Evolutionary conservation across 2,113 vertebrate genomes (phyloP).

Genomic region (Mirza zaza): DNA sequence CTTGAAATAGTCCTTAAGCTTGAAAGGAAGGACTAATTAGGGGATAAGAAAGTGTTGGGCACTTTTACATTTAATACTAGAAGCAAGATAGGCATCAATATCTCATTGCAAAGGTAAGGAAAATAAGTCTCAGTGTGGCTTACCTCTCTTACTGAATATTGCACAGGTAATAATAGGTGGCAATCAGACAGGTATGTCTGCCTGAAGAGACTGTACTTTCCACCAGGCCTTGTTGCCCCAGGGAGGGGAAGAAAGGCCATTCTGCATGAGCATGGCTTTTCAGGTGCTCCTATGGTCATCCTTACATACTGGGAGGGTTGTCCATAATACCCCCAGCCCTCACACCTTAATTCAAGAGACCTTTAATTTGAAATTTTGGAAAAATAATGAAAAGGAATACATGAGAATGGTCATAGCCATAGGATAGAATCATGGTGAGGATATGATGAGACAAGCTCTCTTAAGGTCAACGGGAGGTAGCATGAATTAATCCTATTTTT

Average conservation of each 20-base stretch:
- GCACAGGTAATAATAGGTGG: background rate
- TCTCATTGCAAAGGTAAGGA: background rate
- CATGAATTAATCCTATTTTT: background rate
- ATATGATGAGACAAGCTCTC: background rate
- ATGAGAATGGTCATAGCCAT: background rate
- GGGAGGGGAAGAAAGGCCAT: background rate
- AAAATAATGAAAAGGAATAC: constrained; percentile 8
- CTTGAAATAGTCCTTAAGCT: constrained; percentile 12
- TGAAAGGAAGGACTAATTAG: background rate
- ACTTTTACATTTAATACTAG: constrained; percentile 18
- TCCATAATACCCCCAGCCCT: background rate
- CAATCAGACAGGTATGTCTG: background rate
- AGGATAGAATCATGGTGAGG: background rate
- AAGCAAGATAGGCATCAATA: background rate
- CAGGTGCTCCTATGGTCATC: background rate
- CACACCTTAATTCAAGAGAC: background rate
- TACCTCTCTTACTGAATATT: background rate
- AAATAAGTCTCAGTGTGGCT: background rate
- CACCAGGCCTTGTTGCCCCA: background rate
- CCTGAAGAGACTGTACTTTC: background rate
- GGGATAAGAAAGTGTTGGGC: background rate
- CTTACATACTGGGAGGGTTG: background rate
- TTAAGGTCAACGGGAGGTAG: background rate
- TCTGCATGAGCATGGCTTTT: background rate
- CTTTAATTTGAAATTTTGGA: constrained; percentile 14